Evolutionary conservation across 2,888 invertebrate species (phyloP), one percentile per base, ranked within the genome.

Genomic region (Portevinia maculata): DNA sequence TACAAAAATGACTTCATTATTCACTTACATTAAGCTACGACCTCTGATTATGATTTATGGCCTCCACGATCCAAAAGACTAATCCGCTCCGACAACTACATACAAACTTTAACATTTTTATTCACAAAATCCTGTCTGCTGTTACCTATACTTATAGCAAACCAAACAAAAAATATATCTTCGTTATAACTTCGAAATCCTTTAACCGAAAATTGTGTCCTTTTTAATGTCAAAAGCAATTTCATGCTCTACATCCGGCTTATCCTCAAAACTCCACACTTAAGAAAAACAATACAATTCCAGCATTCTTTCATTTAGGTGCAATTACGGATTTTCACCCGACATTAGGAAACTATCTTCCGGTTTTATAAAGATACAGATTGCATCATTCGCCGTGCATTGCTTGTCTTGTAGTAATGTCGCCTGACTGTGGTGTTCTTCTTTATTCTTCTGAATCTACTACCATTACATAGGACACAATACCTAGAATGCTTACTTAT

Each of bases 211-310:
- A 75, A 75, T 81, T 57, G 55, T 74, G 39, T 79, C 67, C 67
- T 74, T 34, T 59, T 53, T 75, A 81, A 81, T 70, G 64, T 62
- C 75, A 81, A 75, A 75, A 81, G 75, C 64, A 75, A 81, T 81
- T 81, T 81, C 59, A 30, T 70, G 24, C 62, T 50, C 19, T 24
- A 24, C 79, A 65, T 73, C 67, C 67, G 55, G 41, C 32, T 67
- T 55, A 52, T 28, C 59, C 57, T 24, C 19, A 41, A 67, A 64
- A 50, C 30, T 69, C 41, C 55, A 62, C 74, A 69, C 75, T 69
- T 75, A 57, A 64, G 17, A 37, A 41, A 81, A 64, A 64, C 79
- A 81, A 75, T 81, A 57, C 57, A 69, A 69, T 62, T 32, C 46
- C 37, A 74, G 62, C 37, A 74, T 32, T 60, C 39, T 32, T 21